Percentiles rank a stretch among this genome's conserved stretches.
Evolutionary conservation across 30 jellyfish, hydroid and myxozoan genomes (phyloP).

Genomic region (Thelohanellus kitauei): DNA sequence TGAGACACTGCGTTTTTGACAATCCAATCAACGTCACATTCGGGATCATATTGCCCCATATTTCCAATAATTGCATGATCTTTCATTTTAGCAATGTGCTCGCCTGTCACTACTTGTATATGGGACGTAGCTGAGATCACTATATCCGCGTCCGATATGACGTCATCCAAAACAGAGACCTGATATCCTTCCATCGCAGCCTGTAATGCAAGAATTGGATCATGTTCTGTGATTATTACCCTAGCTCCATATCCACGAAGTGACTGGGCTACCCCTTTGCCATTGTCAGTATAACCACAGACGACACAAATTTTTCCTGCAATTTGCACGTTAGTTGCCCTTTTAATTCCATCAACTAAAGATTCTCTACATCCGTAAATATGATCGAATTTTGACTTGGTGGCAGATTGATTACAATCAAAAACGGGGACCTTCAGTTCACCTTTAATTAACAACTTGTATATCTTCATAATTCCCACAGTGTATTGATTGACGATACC

Average conservation of each 20-base stretch:
- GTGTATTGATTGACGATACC: neutral
- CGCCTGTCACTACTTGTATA: neutral
- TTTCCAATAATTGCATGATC: constrained; percentile 75
- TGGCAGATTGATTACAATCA: neutral
- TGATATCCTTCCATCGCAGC: neutral
- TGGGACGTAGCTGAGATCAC: neutral
- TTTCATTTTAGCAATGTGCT: constrained; percentile 13
- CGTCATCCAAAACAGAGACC: neutral
- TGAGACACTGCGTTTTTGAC: constrained; percentile 8
- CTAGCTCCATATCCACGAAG: neutral
- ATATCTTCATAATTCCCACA: neutral
- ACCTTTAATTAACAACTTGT: neutral
- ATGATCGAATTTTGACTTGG: neutral
- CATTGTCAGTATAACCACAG: neutral
- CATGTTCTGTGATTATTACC: neutral
- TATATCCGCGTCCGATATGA: neutral
- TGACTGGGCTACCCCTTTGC: neutral
- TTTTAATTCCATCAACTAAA: neutral
- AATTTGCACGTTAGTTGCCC: neutral
- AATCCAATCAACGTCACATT: constrained; percentile 51
- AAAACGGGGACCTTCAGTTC: neutral
- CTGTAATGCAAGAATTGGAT: neutral
- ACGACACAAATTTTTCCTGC: neutral
- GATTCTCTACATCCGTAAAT: constrained; percentile 1
- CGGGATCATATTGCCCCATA: constrained; percentile 79